Evolutionary conservation across 2,888 invertebrate species (phyloP), one percentile per base, ranked within the genome.

Genomic region (Papilio protenor): DNA sequence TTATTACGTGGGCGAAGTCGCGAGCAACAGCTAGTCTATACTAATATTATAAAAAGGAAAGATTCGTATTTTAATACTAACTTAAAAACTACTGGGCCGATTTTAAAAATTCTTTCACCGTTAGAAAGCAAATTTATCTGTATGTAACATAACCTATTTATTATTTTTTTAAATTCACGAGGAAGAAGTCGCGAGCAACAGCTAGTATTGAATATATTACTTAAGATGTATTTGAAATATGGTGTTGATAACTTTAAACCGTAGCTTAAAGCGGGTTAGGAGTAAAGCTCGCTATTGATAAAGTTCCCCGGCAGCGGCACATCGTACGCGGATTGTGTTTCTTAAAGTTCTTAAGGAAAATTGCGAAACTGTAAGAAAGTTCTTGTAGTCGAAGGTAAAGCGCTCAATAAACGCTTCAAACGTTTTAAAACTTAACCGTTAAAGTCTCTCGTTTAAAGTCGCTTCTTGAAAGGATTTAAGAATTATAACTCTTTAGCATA

Each of bases 331-430:
- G 21, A 23, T 40, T 40, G 66, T 66, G 64, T 64, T 64, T 27
- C 33, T 64, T 64, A 64, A 18, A 70, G 47, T 70, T 70, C 23
- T 47, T 6, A 70, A 49, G 23, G 47, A 70, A 70, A 47, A 70
- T 47, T 70, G 70, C 47, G 16, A 47, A 70, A 70, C 70, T 49
- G 47, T 21, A 47, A 49, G 23, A 49, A 70, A 70, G 23, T 70
- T 70, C 70, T 70, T 49, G 40, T 47, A 70, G 70, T 49, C 12
- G 47, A 23, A 49, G 47, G 49, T 47, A 70, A 70, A 47, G 18
- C 69, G 45, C 21, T 47, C 47, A 21, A 69, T 69, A 47, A 69
- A 69, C 70, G 47, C n/a, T 47, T 45, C 21, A 3, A 11, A 45
- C 21, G 47, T 70, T 47, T 70, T 45, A 70, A 70, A 70, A 47